Percentiles rank a stretch among this genome's conserved stretches.
Conservation (phyloP, 2,113 vertebrate species). For the Xiphophorus hellerii region DNA sequence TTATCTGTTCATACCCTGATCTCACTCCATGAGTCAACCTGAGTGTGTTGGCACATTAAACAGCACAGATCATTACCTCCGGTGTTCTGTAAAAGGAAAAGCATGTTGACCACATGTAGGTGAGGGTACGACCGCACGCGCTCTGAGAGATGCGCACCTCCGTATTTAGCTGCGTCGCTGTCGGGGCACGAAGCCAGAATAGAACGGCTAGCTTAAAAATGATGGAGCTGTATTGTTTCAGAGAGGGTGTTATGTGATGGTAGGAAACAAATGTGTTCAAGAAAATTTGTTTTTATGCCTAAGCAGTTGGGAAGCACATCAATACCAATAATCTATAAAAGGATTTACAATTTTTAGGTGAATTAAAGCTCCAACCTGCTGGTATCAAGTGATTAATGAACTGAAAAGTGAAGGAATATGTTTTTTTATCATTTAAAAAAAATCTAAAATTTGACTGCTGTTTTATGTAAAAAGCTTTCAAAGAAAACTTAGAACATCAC, state of each 20-base stretch:
- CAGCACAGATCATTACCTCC: conserved; percentile 12
- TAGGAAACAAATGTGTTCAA: background rate
- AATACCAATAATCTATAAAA: background rate
- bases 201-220: conserved; percentile 18
- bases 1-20: conserved; percentile 40
- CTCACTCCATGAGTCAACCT: background rate
- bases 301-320: background rate
- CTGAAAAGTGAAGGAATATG: background rate
- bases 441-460: too few relatives aligned
- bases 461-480: too few relatives aligned
- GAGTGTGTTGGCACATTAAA: conserved; percentile 11
- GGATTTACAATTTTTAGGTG: conserved; percentile 2
- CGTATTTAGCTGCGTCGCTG: conserved; percentile 31
- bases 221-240: background rate
- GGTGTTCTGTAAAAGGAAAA: conserved; percentile 13
- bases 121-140: conserved; percentile 3
- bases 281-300: background rate
- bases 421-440: too few relatives aligned
- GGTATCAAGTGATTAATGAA: background rate
- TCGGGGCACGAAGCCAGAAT: conserved; percentile 37
- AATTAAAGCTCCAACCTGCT: background rate
- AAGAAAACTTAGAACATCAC: too few relatives aligned
- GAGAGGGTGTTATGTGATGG: background rate
- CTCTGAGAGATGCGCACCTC: background rate
- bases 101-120: background rate